Evolutionary conservation across 2,888 invertebrate genomes (phyloP), one percentile per base, ranked within the genome.

Genomic region (Mythimna impura): DNA sequence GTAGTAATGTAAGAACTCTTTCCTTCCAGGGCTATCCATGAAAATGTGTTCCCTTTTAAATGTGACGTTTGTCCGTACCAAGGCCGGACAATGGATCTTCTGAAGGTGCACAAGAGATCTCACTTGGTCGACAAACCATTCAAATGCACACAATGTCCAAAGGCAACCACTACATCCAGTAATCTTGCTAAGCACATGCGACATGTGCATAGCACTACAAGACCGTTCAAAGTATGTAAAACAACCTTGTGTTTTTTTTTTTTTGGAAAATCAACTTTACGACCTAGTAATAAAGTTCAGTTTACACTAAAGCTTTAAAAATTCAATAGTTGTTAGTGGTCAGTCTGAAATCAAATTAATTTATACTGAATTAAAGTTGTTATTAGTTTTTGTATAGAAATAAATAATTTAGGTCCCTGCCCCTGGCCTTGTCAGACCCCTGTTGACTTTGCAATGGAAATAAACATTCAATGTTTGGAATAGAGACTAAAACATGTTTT

Each of bases 181-280:
- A 96, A 96, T 81, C 89, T 96, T 2, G 92, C 93, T 7, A 96
- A 95, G 82, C 96, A 96, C 71, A 92, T 95, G 89, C 89, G 94
- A 60, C 95, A 95, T 77, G 94, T 95, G 2, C 96, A 96, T 77
- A 95, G 92, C 74, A 93, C 92, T 50, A 90, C 85, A n/a, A 92
- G 95, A 76, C 94, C 95, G 17, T 92, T 88, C 82, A 95, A 95
- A 93, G 96, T 95, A 58, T 52, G 50, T 52, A 52, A n/a, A 52
- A n/a, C 8, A 50, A 20, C 3, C n/a, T n/a, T 30, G 57, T 30
- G 8, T 57, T 30, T 36, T 36, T 25, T n/a, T n/a, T 9, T 40
- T 40, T 30, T 30, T 17, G 17, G 25, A 30, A 55, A 25, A 57
- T 7, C 8, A 57, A 30, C 57, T 30, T 57, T 57, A 57, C 17